Evolutionary conservation across 37 sponge, comb jelly and placozoan genomes (phyloP), one percentile per base, ranked within the genome.

Genomic region (Aplysina aerophoba): DNA sequence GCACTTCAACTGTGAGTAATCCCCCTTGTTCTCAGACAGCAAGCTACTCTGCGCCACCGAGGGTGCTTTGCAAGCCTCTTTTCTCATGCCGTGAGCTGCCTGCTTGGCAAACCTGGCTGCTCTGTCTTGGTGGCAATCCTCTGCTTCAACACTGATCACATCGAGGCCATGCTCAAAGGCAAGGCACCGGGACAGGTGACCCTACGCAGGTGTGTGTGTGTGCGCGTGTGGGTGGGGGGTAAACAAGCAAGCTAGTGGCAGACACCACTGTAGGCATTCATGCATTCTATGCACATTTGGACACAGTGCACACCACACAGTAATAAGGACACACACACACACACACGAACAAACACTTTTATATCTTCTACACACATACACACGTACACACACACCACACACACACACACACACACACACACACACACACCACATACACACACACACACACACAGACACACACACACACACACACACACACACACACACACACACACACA

Each of bases 171-270:
- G 85, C 22, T 88, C 64, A 65, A 69, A 90, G 4, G 91, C 85
- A 57, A 94, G 83, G 50, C 88, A 88, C 20, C 94, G 83, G 15
- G 91, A 75, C 35, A 94, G 69, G 67, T 94, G 94, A 33, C 94
- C 94, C 90, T 93, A 75, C 4, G n/a, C 27, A 24, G 20, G 78
- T 44, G 8, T 3, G 50, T 11, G 8, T 44, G 50, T 8, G 8
- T 44, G 8, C 8, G 8, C n/a, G n/a, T n/a, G n/a, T n/a, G n/a
- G n/a, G n/a, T n/a, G n/a, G n/a, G n/a, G n/a, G n/a, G n/a, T n/a
- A n/a, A n/a, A n/a, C n/a, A 44, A 8, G 50, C 50, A 44, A 44
- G 50, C 50, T 8, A 44, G 8, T 44, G 50, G 8, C 50, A 44
- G 3, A 8, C 6, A 44, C 3, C 50, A 44, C 3, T 11, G 6